phyloP scores from a whole-genome alignment of 2,888 invertebrate species.

The Eudemis profundana region DNA sequence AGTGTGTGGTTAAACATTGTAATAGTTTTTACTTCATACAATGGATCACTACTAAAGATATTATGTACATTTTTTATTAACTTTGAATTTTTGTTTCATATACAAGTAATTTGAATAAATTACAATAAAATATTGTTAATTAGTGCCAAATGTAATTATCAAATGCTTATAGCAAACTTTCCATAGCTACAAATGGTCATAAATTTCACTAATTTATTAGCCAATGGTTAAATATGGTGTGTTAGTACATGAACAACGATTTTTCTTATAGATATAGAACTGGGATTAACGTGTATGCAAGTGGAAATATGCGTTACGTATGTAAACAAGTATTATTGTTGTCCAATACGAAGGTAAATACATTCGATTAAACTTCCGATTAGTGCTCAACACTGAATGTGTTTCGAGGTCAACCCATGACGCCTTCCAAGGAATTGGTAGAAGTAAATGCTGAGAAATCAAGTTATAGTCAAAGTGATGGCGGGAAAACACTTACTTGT shows the following conservation, averaged over 20 bases:
- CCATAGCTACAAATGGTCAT: neutral
- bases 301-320: constrained; percentile 22
- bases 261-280: constrained; percentile 22
- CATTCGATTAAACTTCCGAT: constrained; percentile 4
- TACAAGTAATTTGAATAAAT: neutral
- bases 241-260: constrained; percentile 17
- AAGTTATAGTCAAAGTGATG: constrained; percentile 48
- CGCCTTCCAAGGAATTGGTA: constrained; percentile 47
- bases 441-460: constrained; percentile 35
- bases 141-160: neutral
- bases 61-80: no score
- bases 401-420: constrained; percentile 54
- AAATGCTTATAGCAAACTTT: neutral
- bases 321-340: constrained; percentile 35
- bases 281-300: constrained; percentile 19
- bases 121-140: neutral
- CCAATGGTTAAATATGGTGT: constrained; percentile 3
- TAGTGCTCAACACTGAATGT: constrained; percentile 11
- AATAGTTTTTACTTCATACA: no score
- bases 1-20: no score
- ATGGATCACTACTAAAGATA: no score
- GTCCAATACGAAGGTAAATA: constrained; percentile 38
- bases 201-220: constrained; percentile 12
- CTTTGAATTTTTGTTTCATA: no score
- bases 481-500: constrained; percentile 77